These are phyloP conservation scores for Ceraclea dissimilis DNA, from an alignment of 2,888 invertebrate species.

Conservation along the genomic window DNA sequence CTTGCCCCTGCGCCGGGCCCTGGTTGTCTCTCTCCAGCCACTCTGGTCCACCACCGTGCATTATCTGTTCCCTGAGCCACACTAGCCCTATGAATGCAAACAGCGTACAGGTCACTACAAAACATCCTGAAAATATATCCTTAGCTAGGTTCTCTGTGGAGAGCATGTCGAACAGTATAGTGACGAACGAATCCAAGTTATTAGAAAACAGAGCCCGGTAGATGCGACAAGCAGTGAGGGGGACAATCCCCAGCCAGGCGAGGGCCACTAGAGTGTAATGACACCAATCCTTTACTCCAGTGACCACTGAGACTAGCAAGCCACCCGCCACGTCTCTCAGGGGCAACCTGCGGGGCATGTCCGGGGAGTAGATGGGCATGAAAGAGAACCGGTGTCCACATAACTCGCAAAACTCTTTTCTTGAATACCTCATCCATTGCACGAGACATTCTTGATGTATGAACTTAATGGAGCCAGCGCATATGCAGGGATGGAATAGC, in stretches of 20 bases:
- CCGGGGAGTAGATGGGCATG: constrained; percentile 98
- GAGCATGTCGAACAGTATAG: constrained; percentile 84
- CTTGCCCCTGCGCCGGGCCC: constrained; percentile 44
- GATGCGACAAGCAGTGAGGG: constrained; percentile 91
- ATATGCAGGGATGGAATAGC: constrained; percentile 96
- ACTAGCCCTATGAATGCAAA: constrained; percentile 95
- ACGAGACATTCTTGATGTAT: constrained; percentile 98
- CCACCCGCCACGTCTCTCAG: constrained; percentile 89
- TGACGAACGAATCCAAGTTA: constrained; percentile 77
- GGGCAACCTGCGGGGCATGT: constrained; percentile 97
- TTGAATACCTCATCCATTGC: constrained; percentile 98
- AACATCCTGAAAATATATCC: constrained; percentile 93
- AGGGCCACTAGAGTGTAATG: constrained; percentile 95
- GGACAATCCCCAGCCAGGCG: constrained; percentile 96
- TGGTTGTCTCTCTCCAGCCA: constrained; percentile 77
- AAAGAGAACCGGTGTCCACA: constrained; percentile 97
- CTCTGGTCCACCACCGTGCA: constrained; percentile 95
- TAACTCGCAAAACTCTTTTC: constrained; percentile 97
- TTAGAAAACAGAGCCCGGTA: constrained; percentile 90
- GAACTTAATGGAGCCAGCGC: constrained; percentile 98
- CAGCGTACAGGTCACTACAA: constrained; percentile 93
- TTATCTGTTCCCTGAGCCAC: constrained; percentile 96
- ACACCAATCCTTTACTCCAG: constrained; percentile 93
- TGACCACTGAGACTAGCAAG: constrained; percentile 77
- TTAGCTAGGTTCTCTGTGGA: constrained; percentile 88